Evolutionary conservation across 1,140 invertebrate genomes (phyloP), one percentile per base, ranked within the genome.

Genomic region (roundworm (Caenorhabditis elegans)): DNA sequence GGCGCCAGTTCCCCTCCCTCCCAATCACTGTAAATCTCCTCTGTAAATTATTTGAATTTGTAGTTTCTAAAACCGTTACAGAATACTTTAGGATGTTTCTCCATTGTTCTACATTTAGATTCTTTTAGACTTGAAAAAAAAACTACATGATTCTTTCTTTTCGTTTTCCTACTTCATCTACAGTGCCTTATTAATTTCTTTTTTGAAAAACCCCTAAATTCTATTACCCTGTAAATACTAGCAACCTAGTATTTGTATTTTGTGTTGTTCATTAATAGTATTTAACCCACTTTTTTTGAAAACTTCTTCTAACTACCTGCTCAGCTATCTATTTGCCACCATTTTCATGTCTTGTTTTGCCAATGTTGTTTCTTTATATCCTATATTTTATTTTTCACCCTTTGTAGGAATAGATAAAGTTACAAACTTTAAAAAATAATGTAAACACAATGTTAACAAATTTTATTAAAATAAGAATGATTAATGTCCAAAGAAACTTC

Each of bases 401-500:
- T 8, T 43, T 43, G 39, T 43, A 43, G 15, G 15, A 43, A 43
- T 43, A 8, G 6, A 43, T 43, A 43, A 43, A 43, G 39, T 43
- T 43, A 15, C 15, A 43, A 43, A 43, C 39, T 43, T 43, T 15
- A 8, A 43, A 88, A 60, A 51, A 88, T 46, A 88, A 88, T 15
- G 78, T 87, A 11, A 77, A 86, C 26, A 82, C 88, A 53, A 36
- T 88, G 26, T 39, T 88, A n/a, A 88, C 83, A 43, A 87, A 89
- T 76, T 46, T 82, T 55, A 65, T 80, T 13, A 53, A 88, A 24
- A 78, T 89, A 1, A 49, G 31, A 70, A 76, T 76, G 11, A 19
- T 55, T 26, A 55, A 70, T 70, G 60, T 10, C 78, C 78, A 51
- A 79, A 79, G 55, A 79, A 79, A 24, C 55, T 79, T 34, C 48